A percentile compares a stretch with the other conserved stretches of the same genome.
phyloP scores from a whole-genome alignment of 2,888 invertebrate genomes.

The Apocheima hispidaria region DNA sequence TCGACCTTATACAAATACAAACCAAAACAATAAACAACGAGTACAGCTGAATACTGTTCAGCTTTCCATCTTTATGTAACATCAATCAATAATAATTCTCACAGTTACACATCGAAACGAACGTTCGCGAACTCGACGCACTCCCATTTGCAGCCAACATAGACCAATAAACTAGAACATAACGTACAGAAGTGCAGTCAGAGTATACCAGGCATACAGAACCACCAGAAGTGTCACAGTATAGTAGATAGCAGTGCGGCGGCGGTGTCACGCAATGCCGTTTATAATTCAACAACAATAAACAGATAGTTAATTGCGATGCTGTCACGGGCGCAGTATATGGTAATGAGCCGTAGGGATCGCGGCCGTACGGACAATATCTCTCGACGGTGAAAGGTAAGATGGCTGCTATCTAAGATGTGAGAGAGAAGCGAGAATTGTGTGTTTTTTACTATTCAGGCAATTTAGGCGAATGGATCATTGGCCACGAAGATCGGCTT shows the following conservation, averaged over 20 bases:
- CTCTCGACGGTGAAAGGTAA: constrained; percentile 85
- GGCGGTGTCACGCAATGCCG: constrained; percentile 73
- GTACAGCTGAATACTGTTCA: constrained; percentile 5
- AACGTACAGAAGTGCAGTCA: constrained; percentile 14
- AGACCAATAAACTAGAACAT: constrained; percentile 20
- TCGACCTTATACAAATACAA: background rate
- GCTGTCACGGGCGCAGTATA: constrained; percentile 85
- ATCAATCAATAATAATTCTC: constrained; percentile 19
- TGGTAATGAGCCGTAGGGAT: constrained; percentile 85
- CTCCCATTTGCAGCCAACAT: constrained; percentile 36
- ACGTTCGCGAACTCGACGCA: constrained; percentile 48
- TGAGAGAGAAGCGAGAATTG: constrained; percentile 25
- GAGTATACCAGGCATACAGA: constrained; percentile 6
- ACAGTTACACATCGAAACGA: constrained; percentile 51
- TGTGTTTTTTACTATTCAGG: too few species aligned
- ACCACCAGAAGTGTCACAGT: constrained; percentile 37
- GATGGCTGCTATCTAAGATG: constrained; percentile 57
- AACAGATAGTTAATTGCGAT: constrained; percentile 85
- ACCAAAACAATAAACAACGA: background rate
- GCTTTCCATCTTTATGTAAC: constrained; percentile 21
- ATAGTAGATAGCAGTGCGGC: constrained; percentile 33
- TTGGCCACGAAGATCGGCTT: too few species aligned
- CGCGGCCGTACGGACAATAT: constrained; percentile 83
- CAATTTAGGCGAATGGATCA: too few species aligned
- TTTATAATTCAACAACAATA: constrained; percentile 86